Conservation (phyloP, 2,888 invertebrate genomes). For the Drosophila multiciliata region DNA sequence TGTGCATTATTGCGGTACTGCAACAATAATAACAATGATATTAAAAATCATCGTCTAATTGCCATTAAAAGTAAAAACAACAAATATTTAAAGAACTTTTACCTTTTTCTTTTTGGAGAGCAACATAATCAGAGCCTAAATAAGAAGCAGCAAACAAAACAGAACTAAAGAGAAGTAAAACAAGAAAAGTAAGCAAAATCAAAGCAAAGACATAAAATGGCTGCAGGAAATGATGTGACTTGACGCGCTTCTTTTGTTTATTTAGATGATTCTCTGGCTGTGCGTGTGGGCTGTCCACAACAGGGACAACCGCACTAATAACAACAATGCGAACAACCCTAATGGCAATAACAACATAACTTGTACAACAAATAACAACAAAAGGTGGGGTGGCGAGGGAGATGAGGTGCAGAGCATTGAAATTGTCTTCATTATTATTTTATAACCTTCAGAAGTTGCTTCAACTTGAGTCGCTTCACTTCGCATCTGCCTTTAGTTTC, state of each 20-base stretch:
- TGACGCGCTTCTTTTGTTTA: conserved; percentile 70
- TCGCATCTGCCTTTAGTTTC: conserved; percentile 39
- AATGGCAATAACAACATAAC: conserved; percentile 58
- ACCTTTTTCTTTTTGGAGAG: conserved; percentile 33
- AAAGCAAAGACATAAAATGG: conserved; percentile 69
- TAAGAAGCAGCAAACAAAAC: neutral
- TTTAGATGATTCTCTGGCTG: conserved; percentile 17
- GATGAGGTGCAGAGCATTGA: conserved; percentile 46
- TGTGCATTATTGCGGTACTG: conserved; percentile 37
- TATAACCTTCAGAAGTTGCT: conserved; percentile 56
- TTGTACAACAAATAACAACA: conserved; percentile 57
- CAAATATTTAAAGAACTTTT: conserved; percentile 28
- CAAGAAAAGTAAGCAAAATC: conserved; percentile 35
- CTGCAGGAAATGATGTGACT: conserved; percentile 74
- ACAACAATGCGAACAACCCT: conserved; percentile 35
- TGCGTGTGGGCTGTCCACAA: conserved; percentile 11
- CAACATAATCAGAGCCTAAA: conserved; percentile 1
- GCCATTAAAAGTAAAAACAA: conserved; percentile 49
- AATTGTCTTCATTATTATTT: conserved; percentile 77
- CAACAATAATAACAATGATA: conserved; percentile 21
- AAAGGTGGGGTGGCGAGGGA: neutral
- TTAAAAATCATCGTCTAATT: conserved; percentile 62
- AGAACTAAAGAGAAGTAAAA: neutral
- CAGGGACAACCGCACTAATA: conserved; percentile 32
- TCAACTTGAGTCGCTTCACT: conserved; percentile 27